Evolutionary conservation across 2,113 vertebrate species (phyloP), one percentile per base, ranked within the genome.

Genomic region (Malurus melanocephalus): DNA sequence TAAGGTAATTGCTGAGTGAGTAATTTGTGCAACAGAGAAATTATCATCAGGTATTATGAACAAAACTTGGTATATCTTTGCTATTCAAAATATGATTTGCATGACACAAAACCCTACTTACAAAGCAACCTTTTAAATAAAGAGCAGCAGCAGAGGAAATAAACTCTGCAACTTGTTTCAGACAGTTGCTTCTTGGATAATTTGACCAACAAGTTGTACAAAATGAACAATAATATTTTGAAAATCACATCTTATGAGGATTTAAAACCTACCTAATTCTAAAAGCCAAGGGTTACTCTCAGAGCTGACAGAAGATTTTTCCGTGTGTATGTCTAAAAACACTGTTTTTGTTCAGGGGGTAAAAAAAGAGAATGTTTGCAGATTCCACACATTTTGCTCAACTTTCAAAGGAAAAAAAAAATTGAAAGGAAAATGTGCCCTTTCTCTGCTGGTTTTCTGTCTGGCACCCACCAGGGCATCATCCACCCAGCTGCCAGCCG

Each of bases 141-240:
- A 66, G 32, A 52, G 33, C 23, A 92, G 52, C 10, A 48, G 28
- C 22, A 79, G 49, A 38, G 10, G 38, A 75, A 89, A 61, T 59
- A 80, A 87, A 83, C 15, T 30, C 53, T 35, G 17, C 45, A 69
- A 33, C 32, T 76, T 46, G 12, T n/a, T 73, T 73, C 32, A 76
- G 46, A 52, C 24, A 72, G 48, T 43, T 77, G 51, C 20, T 76
- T 61, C 64, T 82, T 27, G n/a, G 18, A 12, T 51, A 89, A 74
- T n/a, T 1, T 46, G 69, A 73, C 24, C 0, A 0, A 43, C 46
- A 72, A 61, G 21, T 40, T 67, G 46, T 9, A 82, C 7, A 33
- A 87, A 73, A 76, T 1, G 2, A 82, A 52, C 1, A 32, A 57
- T 46, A 42, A 21, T 0, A 0, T 24, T 66, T 10, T 20, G 6